phyloP scores from a whole-genome alignment of 2,113 vertebrate genomes.

The Siniperca knerii region DNA sequence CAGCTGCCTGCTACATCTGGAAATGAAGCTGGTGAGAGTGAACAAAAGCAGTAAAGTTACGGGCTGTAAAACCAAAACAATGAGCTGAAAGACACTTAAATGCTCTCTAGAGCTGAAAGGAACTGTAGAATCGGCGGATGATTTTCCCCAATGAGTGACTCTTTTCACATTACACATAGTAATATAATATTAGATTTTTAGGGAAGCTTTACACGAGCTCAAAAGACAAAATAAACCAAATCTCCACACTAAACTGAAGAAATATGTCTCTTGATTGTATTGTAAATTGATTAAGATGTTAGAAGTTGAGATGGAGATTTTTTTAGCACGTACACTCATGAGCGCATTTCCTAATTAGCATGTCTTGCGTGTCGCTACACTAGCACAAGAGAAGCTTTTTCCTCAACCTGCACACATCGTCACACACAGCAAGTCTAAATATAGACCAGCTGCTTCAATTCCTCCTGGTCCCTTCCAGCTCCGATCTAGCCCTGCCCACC shows the following conservation, averaged over 20 bases:
- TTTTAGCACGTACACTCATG: not conserved
- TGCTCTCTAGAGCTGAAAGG: not conserved
- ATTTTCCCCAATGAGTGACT: no score
- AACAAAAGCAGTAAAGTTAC: not conserved
- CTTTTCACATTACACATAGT: not conserved
- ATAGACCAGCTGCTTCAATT: slow-evolving; percentile 70
- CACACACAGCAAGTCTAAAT: slow-evolving; percentile 62
- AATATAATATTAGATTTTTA: not conserved
- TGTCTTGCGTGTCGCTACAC: slow-evolving; percentile 7
- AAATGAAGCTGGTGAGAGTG: not conserved
- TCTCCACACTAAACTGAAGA: not conserved
- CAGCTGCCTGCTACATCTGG: not conserved
- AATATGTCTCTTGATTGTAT: not conserved
- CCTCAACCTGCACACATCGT: slow-evolving; percentile 4
- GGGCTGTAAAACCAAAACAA: not conserved
- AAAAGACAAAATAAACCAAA: not conserved
- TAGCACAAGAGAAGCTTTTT: slow-evolving; percentile 34
- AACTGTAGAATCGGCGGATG: not conserved
- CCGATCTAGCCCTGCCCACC: slow-evolving; percentile 29
- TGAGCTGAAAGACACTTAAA: not conserved
- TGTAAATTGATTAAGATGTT: slow-evolving; percentile 9
- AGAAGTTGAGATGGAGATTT: not conserved
- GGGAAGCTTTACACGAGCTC: not conserved
- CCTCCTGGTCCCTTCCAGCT: slow-evolving; percentile 57
- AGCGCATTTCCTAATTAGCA: slow-evolving; percentile 50